Base-by-base conservation (phyloP, 53 echinoderm and acorn worm genomes). In the Luidia sarsii region DNA sequence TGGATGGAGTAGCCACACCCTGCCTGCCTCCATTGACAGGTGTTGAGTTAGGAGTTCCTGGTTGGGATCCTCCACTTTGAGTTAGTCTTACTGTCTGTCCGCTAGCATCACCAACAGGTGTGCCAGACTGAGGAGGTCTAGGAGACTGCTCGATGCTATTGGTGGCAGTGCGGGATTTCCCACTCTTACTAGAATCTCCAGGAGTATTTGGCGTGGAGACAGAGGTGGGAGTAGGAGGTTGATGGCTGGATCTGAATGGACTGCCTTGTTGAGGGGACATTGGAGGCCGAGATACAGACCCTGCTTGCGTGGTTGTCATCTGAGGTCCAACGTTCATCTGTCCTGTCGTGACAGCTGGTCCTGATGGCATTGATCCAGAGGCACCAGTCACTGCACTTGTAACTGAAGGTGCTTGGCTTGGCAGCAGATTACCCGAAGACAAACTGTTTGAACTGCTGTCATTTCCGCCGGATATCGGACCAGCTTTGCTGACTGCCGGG, bases 81-180 rank as follows among this genome's bases (percentile, higher is more conserved):
- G 56, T 86, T 31, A 67, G 79, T 5, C 87, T 68, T 11, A 64
- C 80, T n/a, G 60, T 80, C 43, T 63, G 63, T 9, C 52, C 23
- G 60, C 56, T 86, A 50, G 71, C 27, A 51, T 87, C 88, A 35
- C 59, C 80, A 11, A 74, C 90, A 60, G 95, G 95, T 34, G 92
- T 95, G 28, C 90, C 95, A n/a, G 95, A 82, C 45, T 92, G 95
- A 69, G 89, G 69, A 16, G 95, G 83, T 50, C 90, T 79, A 0
- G 95, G 92, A 0, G 92, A 92, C 61, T 95, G 91, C 21, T 85
- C 84, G 2, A 62, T 36, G 34, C 35, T 77, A 48, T 28, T 61
- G 23, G 55, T 57, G 28, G 83, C n/a, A 34, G 83, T 60, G 11
- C 72, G 68, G 64, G 84, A 63, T 73, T 73, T 71, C 25, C 53